phyloP scores from a whole-genome alignment of 2,888 invertebrate genomes.

The Scrobipalpa atriplicella region DNA sequence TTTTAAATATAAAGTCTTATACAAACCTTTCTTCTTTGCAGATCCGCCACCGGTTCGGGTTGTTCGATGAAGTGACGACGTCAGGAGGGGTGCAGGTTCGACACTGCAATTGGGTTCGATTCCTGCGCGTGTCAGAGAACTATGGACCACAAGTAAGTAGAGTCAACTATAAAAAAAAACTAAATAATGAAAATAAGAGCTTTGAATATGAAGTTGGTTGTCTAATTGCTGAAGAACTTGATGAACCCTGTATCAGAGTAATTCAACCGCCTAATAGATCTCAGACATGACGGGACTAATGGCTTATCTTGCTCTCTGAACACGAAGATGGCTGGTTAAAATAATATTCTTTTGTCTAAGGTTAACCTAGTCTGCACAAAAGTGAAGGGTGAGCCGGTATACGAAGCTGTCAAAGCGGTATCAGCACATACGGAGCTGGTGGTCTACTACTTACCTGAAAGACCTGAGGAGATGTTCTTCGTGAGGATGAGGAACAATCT shows the following conservation, averaged over 20 bases:
- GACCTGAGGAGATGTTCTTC: slow-evolving; percentile 91
- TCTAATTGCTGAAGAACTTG: too few relatives aligned
- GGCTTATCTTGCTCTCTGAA: too few relatives aligned
- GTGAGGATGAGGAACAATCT: slow-evolving; percentile 92
- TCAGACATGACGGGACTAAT: too few relatives aligned
- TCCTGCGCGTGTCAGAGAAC: slow-evolving; percentile 90
- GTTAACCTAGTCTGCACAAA: slow-evolving; percentile 96
- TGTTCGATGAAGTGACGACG: slow-evolving; percentile 93
- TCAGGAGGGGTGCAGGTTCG: slow-evolving; percentile 89
- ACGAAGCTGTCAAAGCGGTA: slow-evolving; percentile 93
- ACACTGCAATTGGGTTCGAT: slow-evolving; percentile 97
- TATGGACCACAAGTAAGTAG: slow-evolving; percentile 85
- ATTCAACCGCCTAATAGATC: too few relatives aligned
- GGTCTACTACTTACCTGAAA: slow-evolving; percentile 92
- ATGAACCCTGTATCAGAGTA: too few relatives aligned
- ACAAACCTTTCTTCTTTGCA: slow-evolving; percentile 73
- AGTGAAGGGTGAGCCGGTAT: slow-evolving; percentile 94
- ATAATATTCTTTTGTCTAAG: slow-evolving; percentile 40
- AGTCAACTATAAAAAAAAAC: not conserved
- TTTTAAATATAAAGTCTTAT: too few relatives aligned
- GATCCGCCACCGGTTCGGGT: slow-evolving; percentile 94
- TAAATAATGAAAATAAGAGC: not conserved
- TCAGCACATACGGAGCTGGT: slow-evolving; percentile 94
- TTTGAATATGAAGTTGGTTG: not conserved
- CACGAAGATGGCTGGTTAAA: not conserved